A percentile compares a stretch with the other conserved stretches of the same genome.
Evolutionary conservation across 2,888 invertebrate genomes (phyloP).

Genomic region (Trachelus troglodyta): DNA sequence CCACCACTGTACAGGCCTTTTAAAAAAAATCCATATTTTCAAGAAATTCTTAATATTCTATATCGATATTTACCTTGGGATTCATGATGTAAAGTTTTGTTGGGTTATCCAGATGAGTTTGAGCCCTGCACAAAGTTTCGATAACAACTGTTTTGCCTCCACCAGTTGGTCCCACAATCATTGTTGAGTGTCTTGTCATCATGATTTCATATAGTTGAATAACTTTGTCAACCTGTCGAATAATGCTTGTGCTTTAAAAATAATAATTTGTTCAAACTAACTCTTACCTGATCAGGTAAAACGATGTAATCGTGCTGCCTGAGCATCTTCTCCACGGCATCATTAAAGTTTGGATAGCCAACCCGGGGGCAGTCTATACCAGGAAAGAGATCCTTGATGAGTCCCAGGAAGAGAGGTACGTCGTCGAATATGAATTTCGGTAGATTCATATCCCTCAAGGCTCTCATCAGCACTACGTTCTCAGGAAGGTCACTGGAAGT

Average conservation of each 20-base stretch:
- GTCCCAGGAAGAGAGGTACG: slow-evolving; percentile 87
- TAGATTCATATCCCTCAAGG: slow-evolving; percentile 90
- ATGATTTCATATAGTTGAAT: slow-evolving; percentile 94
- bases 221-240: slow-evolving; percentile 81
- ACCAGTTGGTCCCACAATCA: slow-evolving; percentile 93
- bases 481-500: slow-evolving; percentile 84
- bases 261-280: slow-evolving; percentile 2
- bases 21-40: not conserved
- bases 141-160: slow-evolving; percentile 92
- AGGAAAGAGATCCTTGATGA: slow-evolving; percentile 91
- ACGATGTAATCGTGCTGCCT: slow-evolving; percentile 77
- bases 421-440: slow-evolving; percentile 95
- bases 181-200: slow-evolving; percentile 93
- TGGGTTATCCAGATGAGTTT: slow-evolving; percentile 78
- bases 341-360: slow-evolving; percentile 87
- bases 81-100: slow-evolving; percentile 87
- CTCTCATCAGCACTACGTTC: slow-evolving; percentile 90
- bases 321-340: slow-evolving; percentile 79
- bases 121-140: slow-evolving; percentile 81
- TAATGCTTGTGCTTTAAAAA: not conserved
- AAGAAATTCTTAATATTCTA: not conserved
- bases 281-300: slow-evolving; percentile 75
- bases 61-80: slow-evolving; percentile 75
- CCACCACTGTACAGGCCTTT: slow-evolving; percentile 87
- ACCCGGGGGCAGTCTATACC: slow-evolving; percentile 90